Evolutionary conservation across 2,113 vertebrate species (phyloP).

Genomic region (Pedionomus torquatus): DNA sequence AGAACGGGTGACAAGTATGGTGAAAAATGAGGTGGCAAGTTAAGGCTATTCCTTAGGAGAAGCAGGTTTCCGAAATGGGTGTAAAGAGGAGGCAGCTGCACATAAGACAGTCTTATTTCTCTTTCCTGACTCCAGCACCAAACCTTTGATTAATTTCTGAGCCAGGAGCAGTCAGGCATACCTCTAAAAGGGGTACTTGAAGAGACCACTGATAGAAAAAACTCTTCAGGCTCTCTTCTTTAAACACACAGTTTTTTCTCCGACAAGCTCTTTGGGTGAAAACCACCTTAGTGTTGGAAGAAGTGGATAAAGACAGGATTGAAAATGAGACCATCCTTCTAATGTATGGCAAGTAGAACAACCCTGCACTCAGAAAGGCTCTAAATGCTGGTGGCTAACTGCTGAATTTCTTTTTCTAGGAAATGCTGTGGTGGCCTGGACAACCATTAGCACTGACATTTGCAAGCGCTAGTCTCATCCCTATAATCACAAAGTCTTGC

Average conservation of each 20-base stretch:
- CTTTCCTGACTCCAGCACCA: not conserved
- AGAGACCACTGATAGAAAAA: not conserved
- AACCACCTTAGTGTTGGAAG: not conserved
- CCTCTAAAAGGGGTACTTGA: not conserved
- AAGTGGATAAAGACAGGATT: not conserved
- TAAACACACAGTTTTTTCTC: not conserved
- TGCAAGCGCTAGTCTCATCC: not conserved
- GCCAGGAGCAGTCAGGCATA: not conserved
- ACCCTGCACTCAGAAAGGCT: not conserved
- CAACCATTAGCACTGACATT: not conserved
- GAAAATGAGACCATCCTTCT: not conserved
- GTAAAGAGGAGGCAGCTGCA: not conserved
- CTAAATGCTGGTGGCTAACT: not conserved
- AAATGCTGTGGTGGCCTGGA: not conserved
- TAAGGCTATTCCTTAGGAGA: not conserved
- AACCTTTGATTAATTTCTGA: not conserved
- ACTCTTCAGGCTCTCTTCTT: not conserved
- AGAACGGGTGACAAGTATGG: not conserved
- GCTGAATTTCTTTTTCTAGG: not conserved
- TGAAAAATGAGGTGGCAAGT: not conserved
- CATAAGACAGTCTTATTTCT: not conserved
- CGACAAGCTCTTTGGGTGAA: not conserved
- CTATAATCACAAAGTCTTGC: not conserved
- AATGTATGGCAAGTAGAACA: not conserved
- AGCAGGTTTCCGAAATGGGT: not conserved